Conservation (phyloP, 2,113 vertebrate genomes). For the Polypterus senegalus region DNA sequence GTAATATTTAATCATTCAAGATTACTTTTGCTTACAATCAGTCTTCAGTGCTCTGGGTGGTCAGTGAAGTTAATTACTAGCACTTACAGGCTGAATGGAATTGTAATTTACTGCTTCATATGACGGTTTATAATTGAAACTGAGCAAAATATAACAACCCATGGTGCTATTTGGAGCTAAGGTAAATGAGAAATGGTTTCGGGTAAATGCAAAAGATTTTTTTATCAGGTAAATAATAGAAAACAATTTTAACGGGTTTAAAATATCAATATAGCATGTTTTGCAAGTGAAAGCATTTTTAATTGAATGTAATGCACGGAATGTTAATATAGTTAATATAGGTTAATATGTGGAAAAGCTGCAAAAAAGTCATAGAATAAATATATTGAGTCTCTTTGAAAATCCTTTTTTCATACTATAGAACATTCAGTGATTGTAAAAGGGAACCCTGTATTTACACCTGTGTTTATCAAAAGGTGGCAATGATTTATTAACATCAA, state of each 20-base stretch:
- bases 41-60: slow-evolving; percentile 4
- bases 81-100: slow-evolving; percentile 7
- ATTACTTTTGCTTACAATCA: slow-evolving; percentile 7
- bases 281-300: not conserved
- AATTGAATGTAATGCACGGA: no score
- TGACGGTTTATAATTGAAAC: slow-evolving; percentile 16
- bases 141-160: slow-evolving; percentile 9
- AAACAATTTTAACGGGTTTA: not conserved
- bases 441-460: no score
- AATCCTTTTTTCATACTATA: no score
- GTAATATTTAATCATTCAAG: slow-evolving; percentile 7
- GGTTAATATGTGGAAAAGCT: no score
- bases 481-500: no score
- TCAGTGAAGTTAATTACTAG: slow-evolving; percentile 16
- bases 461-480: no score
- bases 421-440: no score
- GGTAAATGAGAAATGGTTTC: not conserved
- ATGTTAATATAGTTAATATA: no score
- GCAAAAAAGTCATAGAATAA: no score
- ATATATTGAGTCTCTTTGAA: no score
- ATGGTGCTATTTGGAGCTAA: not conserved
- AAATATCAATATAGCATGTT: slow-evolving; percentile 1
- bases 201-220: not conserved
- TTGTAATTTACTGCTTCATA: slow-evolving; percentile 11
- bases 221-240: slow-evolving; percentile 5